Evolutionary conservation across 2,888 invertebrate species (phyloP).

Genomic region (Dicyrtomina minuta): DNA sequence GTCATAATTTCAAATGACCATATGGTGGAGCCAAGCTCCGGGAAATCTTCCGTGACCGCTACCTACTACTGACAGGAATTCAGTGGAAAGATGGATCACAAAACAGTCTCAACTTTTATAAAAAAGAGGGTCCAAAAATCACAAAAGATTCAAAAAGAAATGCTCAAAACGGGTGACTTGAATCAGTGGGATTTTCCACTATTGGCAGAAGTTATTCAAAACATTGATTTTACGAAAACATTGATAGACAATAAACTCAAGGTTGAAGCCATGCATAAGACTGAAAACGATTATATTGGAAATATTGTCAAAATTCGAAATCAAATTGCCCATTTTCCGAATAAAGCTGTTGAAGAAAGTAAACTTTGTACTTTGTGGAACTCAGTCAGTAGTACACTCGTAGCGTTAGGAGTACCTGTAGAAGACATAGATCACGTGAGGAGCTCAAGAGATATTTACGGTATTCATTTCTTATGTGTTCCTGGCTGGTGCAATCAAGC

Average conservation of each 20-base stretch:
- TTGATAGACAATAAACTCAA: background rate
- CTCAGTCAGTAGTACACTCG: too few species aligned
- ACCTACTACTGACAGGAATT: background rate
- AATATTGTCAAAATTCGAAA: background rate
- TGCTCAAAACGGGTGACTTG: background rate
- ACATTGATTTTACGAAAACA: background rate
- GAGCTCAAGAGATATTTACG: too few species aligned
- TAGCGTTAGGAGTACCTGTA: too few species aligned
- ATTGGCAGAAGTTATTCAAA: background rate
- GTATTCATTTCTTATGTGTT: too few species aligned
- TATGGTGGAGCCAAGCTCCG: too few species aligned
- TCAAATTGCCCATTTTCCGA: background rate
- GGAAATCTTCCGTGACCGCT: background rate
- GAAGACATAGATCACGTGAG: too few species aligned
- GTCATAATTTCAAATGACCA: too few species aligned
- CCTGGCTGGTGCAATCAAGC: too few species aligned
- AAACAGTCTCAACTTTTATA: background rate
- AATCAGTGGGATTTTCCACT: too few species aligned
- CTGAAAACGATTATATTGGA: background rate
- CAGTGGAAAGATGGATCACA: slow-evolving; percentile 5
- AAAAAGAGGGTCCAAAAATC: background rate
- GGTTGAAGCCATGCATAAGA: background rate
- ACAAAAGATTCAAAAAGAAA: background rate
- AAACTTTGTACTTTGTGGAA: background rate
- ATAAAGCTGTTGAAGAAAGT: background rate